Percentiles rank a stretch among this genome's conserved stretches.
phyloP scores from a whole-genome alignment of 2,113 vertebrate genomes.

The Sinocyclocheilus grahami region DNA sequence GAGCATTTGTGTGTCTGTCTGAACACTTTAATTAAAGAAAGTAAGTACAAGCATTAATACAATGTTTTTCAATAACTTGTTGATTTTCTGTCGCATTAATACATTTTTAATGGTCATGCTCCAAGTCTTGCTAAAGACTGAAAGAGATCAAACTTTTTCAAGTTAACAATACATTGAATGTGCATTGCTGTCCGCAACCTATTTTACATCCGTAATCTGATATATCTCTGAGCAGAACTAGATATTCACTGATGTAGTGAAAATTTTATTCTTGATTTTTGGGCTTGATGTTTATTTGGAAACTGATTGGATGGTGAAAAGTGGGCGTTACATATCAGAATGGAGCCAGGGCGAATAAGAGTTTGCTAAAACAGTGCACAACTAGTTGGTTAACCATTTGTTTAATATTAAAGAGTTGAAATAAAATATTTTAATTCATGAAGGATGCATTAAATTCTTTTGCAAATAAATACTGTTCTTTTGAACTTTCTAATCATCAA shows the following conservation, averaged over 20 bases:
- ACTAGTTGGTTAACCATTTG: background rate
- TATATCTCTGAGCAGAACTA: background rate
- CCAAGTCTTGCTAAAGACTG: background rate
- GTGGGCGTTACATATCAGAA: background rate
- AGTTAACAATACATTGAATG: background rate
- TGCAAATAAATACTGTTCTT: background rate
- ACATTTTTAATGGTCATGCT: conserved; percentile 38
- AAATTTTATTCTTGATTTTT: too few species aligned
- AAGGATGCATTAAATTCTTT: background rate
- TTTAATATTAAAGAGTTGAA: background rate
- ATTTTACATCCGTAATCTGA: background rate
- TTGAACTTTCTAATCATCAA: background rate
- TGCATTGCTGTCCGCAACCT: background rate
- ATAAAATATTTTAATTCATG: background rate
- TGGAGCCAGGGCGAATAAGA: background rate
- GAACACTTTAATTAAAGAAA: conserved; percentile 36
- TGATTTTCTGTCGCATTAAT: conserved; percentile 24
- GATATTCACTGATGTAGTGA: background rate
- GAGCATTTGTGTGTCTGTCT: background rate
- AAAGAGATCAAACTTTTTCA: background rate
- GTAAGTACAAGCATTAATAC: conserved; percentile 17
- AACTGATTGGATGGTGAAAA: background rate
- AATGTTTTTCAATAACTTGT: conserved; percentile 12
- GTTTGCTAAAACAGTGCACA: background rate
- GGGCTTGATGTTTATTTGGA: background rate